Percentiles rank a stretch among this genome's conserved stretches.
Conservation (phyloP, 2,888 invertebrate genomes). For the Coleophora flavipennella region DNA sequence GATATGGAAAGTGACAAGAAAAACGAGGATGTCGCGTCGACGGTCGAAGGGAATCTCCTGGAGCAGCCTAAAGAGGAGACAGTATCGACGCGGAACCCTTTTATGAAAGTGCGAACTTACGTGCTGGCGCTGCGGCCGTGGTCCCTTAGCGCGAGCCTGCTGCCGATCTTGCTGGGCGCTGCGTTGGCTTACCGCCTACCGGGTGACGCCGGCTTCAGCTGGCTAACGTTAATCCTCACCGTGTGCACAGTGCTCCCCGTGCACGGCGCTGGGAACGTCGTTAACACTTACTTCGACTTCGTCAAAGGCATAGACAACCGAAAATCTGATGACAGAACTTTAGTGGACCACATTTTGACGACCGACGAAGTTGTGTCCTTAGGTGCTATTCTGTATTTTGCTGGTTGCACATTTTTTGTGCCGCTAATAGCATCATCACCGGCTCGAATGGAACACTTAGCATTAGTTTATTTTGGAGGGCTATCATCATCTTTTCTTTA, state of each 20-base stretch:
- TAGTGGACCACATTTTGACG: conserved; percentile 91
- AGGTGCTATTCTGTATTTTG: conserved; percentile 89
- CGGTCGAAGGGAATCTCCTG: conserved; percentile 57
- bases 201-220: conserved; percentile 82
- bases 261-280: conserved; percentile 96
- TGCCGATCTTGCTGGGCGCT: conserved; percentile 92
- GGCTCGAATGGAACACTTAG: conserved; percentile 95
- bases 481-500: conserved; percentile 96
- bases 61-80: conserved; percentile 55
- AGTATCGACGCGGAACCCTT: conserved; percentile 58
- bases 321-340: conserved; percentile 93
- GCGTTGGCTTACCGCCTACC: conserved; percentile 89
- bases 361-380: conserved; percentile 85
- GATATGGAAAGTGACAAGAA: conserved; percentile 34
- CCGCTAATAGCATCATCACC: conserved; percentile 84
- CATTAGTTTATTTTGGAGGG: conserved; percentile 95
- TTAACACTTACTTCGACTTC: conserved; percentile 97
- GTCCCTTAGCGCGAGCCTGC: conserved; percentile 92
- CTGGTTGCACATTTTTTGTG: conserved; percentile 89
- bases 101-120: conserved; percentile 92
- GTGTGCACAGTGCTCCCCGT: conserved; percentile 91
- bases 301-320: conserved; percentile 94
- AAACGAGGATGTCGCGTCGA: conserved; percentile 32
- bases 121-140: conserved; percentile 92
- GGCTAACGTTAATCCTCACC: conserved; percentile 84